Base-by-base conservation (phyloP, 2,797 vertebrate species). In the Labeo calbasu region DNA sequence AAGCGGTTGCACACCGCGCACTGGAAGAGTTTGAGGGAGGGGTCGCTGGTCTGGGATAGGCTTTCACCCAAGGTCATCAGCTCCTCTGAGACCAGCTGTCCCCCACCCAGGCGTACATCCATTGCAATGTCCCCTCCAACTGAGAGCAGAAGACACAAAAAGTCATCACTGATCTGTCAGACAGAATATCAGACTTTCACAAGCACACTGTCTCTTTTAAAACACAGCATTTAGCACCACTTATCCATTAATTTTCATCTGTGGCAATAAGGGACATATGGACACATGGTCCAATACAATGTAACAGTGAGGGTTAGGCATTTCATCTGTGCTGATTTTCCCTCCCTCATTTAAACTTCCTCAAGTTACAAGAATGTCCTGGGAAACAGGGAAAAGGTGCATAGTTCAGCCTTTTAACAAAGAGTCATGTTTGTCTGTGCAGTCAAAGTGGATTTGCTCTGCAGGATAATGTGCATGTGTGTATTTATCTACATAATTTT, bases 1-100 rank as follows among this genome's bases (percentile, higher is more conserved):
- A 99, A 99, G 90, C 96, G 97, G 97, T 99, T 99, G 94, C 98
- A 99, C 89, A 99, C 98, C 0, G 98, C 98, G 0, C 98, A 99
- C 92, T 99, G 98, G 94, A 99, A 99, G 71, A 99, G 97, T 95
- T 99, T 99, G 91, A 99, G 96, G 0, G 97, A 98, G 0, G 98
- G 98, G 92, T 99, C 98, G 0, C 96, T 99, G 21, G 97, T 98
- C 91, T 99, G 97, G 0, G 97, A 98, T 91, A 99, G 97, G 91
- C 97, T 99, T 92, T 99, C 98, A 51, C 98, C 98, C 88, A 99
- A 91, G 92, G 97, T 99, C 98, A 99, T 99, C 91, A 99, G 95
- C 93, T 99, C 98, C 93, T 99, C 98, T 0, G 97, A 99, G 89
- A 99, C 98, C 95, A 99, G 94, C 94, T 98, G 98, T 81, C 98